Base-by-base conservation (phyloP, 1,140 invertebrate species). In the Hypsibius dujardini region DNA sequence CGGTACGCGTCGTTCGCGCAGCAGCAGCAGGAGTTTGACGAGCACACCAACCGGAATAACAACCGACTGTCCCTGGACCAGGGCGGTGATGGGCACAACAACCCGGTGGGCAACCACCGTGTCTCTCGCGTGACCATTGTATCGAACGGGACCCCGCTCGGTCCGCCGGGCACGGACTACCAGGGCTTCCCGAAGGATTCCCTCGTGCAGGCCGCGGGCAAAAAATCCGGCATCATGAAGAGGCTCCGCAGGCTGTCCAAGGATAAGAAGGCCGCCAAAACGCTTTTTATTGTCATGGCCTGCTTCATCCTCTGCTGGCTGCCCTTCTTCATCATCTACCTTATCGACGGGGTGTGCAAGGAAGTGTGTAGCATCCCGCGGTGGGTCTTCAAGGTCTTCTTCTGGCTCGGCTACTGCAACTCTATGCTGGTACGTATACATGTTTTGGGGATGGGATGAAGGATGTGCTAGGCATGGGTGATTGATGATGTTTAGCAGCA, bases 321-420 rank as follows among this genome's bases (percentile, higher is more conserved):
- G 73, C 95, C 95, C 47, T 98, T 99, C 81, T 99, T 99, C 80
- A 90, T 96, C 60, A 88, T 96, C 71, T 97, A 98, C 79, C 83
- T 82, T 70, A 75, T 95, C 75, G 89, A 89, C 3, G 93, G 92
- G 0, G 87, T 95, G 76, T 95, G 92, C 79, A 84, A 86, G 46
- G 84, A 87, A 74, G 79, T 74, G 1, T 94, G 90, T 79, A 88
- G 92, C 72, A 85, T 86, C 78, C 89, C 90, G 75, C 88, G 94
- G 76, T 85, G 93, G 59, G 87, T 96, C 1, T 90, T 90, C 72
- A 89, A 90, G 14, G 86, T 96, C 46, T 90, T 97, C 50, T 96
- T 92, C 47, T 98, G 95, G 95, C 85, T 97, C 1, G 95, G 95
- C 67, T 98, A 96, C 90, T 90, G 97, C 76, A 99, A 98, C 81